These are phyloP conservation scores for Rafetus swinhoei DNA, from an alignment of 2,113 vertebrate species.

Conservation along the genomic window DNA sequence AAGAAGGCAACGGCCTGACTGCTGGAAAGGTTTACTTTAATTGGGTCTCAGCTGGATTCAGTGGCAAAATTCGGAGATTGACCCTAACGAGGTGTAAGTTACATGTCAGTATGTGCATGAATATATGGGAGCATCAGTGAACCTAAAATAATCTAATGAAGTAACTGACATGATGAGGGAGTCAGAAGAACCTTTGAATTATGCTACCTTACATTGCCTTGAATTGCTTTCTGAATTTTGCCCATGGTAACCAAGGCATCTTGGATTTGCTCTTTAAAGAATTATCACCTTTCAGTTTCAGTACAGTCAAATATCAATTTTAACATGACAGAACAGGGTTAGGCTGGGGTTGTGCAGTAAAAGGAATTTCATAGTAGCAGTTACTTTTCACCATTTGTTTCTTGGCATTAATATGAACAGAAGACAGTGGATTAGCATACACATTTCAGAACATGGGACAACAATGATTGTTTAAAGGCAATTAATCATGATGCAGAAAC, in stretches of 20 bases:
- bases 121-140: neutral
- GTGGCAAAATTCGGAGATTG: neutral
- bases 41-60: neutral
- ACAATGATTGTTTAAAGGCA: neutral
- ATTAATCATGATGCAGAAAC: neutral
- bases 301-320: neutral
- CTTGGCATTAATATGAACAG: neutral
- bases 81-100: neutral
- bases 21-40: neutral
- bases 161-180: neutral
- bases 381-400: neutral
- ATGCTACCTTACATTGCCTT: neutral
- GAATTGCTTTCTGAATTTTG: neutral
- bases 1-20: neutral
- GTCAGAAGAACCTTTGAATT: neutral
- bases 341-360: accelerated
- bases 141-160: neutral
- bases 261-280: neutral
- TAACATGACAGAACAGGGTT: neutral
- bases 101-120: neutral
- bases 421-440: neutral
- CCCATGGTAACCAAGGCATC: neutral
- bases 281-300: neutral
- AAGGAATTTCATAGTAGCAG: neutral
- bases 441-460: neutral